Evolutionary conservation across 2,888 invertebrate genomes (phyloP).

Genomic region (Acrobasis consociella): DNA sequence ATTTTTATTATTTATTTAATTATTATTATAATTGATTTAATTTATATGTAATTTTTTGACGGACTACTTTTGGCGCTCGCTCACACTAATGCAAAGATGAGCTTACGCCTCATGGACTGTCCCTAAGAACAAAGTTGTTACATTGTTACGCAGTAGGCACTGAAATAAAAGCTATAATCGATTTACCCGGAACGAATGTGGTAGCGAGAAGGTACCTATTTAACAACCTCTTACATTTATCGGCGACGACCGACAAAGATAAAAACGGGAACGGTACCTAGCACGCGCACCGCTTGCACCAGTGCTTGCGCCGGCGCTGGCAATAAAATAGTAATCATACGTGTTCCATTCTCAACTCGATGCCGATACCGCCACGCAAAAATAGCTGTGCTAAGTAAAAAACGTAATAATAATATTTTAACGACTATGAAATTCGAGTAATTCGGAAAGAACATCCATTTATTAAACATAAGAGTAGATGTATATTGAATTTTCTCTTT

Average conservation of each 20-base stretch:
- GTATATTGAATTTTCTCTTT: conserved; percentile 60
- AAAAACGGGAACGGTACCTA: conserved; percentile 37
- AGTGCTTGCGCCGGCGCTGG: conserved; percentile 12
- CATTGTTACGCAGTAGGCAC: background rate
- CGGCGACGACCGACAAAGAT: conserved; percentile 53
- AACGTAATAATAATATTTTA: conserved; percentile 4
- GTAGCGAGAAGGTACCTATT: conserved; percentile 12
- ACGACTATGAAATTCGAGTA: conserved; percentile 17
- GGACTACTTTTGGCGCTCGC: no score
- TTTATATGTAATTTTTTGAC: no score
- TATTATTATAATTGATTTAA: no score
- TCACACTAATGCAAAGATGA: no score
- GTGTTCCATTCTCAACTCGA: background rate
- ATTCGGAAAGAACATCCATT: conserved; percentile 25
- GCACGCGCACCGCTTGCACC: conserved; percentile 8
- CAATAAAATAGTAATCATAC: conserved; percentile 21
- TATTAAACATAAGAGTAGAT: conserved; percentile 38
- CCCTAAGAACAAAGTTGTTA: background rate
- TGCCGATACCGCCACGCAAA: background rate
- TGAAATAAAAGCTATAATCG: conserved; percentile 6
- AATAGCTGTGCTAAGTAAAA: conserved; percentile 1
- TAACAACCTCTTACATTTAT: conserved; percentile 38
- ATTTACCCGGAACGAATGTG: conserved; percentile 21
- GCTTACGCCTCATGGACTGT: no score
- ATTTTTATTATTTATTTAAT: no score